Percentiles rank a stretch among this genome's conserved stretches.
These are phyloP conservation scores for Ceratosolen fusciceps DNA, from an alignment of 1,140 invertebrate genomes.

Conservation along the genomic window DNA sequence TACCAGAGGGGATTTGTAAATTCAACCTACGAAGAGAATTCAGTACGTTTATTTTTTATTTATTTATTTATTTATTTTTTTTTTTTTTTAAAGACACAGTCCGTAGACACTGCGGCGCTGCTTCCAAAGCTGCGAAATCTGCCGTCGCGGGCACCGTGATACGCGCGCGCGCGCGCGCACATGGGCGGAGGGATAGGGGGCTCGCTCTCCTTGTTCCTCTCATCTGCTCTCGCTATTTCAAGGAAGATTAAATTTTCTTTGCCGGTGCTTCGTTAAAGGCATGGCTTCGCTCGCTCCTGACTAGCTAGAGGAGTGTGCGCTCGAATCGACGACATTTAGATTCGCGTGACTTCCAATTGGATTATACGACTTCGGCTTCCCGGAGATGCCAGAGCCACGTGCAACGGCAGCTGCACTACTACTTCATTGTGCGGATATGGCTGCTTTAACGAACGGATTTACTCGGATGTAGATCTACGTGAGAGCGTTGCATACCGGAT, in stretches of 20 bases:
- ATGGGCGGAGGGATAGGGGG: no score
- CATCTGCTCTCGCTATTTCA: background rate
- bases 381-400: background rate
- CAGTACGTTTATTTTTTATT: no score
- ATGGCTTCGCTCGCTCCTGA: background rate
- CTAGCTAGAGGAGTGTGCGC: no score
- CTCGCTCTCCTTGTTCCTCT: background rate
- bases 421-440: background rate
- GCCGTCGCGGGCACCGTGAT: background rate
- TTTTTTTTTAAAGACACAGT: no score
- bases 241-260: slow-evolving; percentile 18
- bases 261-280: background rate
- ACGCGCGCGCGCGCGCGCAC: no score
- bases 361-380: slow-evolving; percentile 14
- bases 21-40: background rate
- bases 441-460: background rate
- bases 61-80: no score
- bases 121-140: background rate
- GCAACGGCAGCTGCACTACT: background rate
- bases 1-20: background rate
- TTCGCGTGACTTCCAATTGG: slow-evolving; percentile 20
- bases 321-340: slow-evolving; percentile 23
- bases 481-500: background rate
- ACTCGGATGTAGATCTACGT: background rate
- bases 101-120: no score